Conservation (phyloP, 2,888 invertebrate species). For the Plagodis dolabraria region DNA sequence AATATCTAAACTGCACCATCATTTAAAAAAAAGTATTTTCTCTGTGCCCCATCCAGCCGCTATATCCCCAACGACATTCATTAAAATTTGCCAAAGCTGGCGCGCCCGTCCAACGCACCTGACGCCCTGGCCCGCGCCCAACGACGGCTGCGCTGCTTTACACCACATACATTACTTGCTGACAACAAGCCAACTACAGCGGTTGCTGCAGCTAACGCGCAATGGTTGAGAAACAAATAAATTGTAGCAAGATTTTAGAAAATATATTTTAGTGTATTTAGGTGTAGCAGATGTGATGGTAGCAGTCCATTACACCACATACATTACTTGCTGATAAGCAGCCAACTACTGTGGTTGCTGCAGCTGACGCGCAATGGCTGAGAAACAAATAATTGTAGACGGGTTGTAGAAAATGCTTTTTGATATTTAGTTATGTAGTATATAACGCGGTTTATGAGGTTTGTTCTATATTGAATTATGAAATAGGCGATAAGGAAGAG, state of each 20-base stretch:
- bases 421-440: no score
- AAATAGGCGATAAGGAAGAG: no score
- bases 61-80: constrained; percentile 62
- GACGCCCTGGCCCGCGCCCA: constrained; percentile 45
- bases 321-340: constrained; percentile 2
- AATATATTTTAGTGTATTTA: neutral
- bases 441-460: no score
- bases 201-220: constrained; percentile 22
- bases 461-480: no score
- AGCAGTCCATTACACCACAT: neutral
- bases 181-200: constrained; percentile 5
- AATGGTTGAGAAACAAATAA: constrained; percentile 21
- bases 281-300: neutral
- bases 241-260: neutral
- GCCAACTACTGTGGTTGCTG: constrained; percentile 3
- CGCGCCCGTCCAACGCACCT: constrained; percentile 53
- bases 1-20: no score
- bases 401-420: neutral
- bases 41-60: constrained; percentile 54
- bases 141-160: constrained; percentile 30
- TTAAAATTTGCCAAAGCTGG: constrained; percentile 64
- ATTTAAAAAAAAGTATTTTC: neutral
- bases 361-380: constrained; percentile 10
- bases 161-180: constrained; percentile 33
- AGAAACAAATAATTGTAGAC: constrained; percentile 13